A percentile compares a stretch with the other conserved stretches of the same genome.
phyloP scores from a whole-genome alignment of 2,113 vertebrate genomes.

The Cyanocitta stelleri region DNA sequence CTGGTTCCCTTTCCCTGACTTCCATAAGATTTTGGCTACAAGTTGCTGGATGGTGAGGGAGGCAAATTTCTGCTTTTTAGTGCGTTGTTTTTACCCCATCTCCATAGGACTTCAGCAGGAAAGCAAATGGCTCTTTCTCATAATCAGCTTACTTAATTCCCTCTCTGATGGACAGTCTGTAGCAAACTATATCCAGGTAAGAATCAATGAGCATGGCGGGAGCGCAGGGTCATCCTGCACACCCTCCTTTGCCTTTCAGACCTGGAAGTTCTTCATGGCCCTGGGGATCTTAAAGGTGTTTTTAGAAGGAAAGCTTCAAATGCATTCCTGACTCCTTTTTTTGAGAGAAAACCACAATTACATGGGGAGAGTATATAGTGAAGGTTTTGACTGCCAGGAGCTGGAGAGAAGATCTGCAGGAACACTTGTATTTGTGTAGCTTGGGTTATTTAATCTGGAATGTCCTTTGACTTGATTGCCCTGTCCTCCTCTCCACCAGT shows the following conservation, averaged over 20 bases:
- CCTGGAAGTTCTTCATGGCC: neutral
- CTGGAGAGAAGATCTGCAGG: neutral
- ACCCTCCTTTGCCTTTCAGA: neutral
- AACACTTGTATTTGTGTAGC: neutral
- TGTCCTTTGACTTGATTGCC: neutral
- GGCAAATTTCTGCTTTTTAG: neutral
- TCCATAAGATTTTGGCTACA: neutral
- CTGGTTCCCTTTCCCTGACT: neutral
- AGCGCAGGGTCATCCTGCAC: neutral
- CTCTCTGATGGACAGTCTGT: neutral
- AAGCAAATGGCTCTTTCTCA: neutral
- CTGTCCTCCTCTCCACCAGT: neutral
- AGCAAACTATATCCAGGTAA: neutral
- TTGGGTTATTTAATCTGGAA: slow-evolving; percentile 8
- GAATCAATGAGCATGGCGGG: neutral
- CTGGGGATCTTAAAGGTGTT: neutral
- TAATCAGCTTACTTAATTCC: neutral
- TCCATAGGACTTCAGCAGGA: neutral
- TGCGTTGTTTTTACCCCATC: neutral
- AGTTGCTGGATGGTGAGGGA: neutral
- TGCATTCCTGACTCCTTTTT: neutral
- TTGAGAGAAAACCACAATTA: slow-evolving; percentile 10
- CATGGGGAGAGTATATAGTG: neutral
- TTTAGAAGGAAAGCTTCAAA: slow-evolving; percentile 1
- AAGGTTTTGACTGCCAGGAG: neutral